Conservation (phyloP, 2,797 vertebrate genomes). For the Valencia hispanica region DNA sequence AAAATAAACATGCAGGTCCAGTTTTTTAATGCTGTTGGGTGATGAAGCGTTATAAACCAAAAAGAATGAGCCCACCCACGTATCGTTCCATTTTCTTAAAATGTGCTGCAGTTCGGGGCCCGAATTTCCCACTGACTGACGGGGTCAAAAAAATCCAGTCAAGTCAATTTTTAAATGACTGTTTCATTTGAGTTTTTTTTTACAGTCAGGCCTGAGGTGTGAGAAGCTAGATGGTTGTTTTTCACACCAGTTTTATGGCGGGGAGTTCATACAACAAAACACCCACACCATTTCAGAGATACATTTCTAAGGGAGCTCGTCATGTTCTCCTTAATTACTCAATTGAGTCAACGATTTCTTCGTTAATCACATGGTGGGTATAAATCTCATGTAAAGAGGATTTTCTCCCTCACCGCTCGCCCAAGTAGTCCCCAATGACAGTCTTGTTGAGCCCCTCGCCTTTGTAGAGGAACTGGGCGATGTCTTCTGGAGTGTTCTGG, state of each 20-base stretch:
- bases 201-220: conserved; percentile 22
- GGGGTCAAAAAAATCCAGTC: no score
- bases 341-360: conserved; percentile 54
- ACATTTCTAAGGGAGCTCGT: conserved; percentile 31
- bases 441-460: conserved; percentile 95
- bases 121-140: no score
- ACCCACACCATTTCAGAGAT: conserved; percentile 37
- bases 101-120: no score
- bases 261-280: conserved; percentile 34
- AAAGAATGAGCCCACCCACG: no score
- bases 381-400: conserved; percentile 52
- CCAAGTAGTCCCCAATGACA: conserved; percentile 92
- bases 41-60: no score
- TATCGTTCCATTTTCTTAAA: no score
- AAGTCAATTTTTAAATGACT: no score
- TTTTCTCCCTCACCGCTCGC: conserved; percentile 86
- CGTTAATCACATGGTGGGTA: conserved; percentile 52
- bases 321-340: conserved; percentile 52
- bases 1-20: no score
- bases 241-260: conserved; percentile 36
- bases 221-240: conserved; percentile 32
- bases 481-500: conserved; percentile 89
- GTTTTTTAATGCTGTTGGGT: no score
- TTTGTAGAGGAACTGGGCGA: conserved; percentile 94
- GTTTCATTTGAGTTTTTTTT: conserved; percentile 34